These are phyloP conservation scores for Halcyon leucocephala DNA, from an alignment of 2,797 vertebrate species.

Conservation along the genomic window DNA sequence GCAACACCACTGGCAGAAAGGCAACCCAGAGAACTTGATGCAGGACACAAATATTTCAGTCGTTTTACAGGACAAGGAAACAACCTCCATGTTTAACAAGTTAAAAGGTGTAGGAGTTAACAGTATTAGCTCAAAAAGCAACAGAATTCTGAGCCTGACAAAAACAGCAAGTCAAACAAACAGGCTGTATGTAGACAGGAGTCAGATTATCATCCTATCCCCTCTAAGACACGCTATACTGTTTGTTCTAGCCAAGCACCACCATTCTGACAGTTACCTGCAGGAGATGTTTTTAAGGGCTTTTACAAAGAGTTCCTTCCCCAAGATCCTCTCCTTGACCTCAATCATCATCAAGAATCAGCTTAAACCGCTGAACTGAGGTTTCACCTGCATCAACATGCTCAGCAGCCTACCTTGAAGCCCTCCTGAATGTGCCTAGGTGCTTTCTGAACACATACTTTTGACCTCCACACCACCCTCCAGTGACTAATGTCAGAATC, in stretches of 20 bases:
- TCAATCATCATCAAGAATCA: neutral
- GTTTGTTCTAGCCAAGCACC: neutral
- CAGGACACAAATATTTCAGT: neutral
- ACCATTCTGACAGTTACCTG: neutral
- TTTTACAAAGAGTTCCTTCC: neutral
- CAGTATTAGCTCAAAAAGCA: neutral
- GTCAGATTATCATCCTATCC: neutral
- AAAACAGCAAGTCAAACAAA: neutral
- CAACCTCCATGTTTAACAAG: neutral
- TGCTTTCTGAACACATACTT: neutral
- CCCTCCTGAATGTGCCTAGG: neutral
- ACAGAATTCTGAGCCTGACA: neutral
- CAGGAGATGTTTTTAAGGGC: neutral
- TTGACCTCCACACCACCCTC: neutral
- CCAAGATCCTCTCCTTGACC: neutral
- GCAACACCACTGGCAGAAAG: neutral
- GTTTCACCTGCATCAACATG: neutral
- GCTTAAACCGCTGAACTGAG: neutral
- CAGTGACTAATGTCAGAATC: neutral
- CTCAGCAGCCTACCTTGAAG: neutral
- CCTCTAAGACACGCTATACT: neutral
- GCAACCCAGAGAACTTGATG: neutral
- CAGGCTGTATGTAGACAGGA: neutral
- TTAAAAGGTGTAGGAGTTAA: neutral
- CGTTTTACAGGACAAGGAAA: neutral